Conservation (phyloP, 1,140 invertebrate genomes). For the Lepidostoma basale region DNA sequence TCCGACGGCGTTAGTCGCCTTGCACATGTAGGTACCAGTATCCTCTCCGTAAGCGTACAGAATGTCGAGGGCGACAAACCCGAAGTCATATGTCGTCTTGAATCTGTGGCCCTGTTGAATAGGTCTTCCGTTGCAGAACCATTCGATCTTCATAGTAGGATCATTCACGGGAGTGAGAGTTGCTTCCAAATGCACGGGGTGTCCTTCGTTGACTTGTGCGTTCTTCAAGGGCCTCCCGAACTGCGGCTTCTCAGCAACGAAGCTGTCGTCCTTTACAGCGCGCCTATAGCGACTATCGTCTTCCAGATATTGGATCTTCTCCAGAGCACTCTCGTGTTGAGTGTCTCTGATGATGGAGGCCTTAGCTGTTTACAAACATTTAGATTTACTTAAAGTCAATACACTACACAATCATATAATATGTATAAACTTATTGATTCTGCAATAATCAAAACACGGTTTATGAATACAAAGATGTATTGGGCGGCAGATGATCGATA, state of each 20-base stretch:
- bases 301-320: constrained; percentile 91
- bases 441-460: too few species aligned
- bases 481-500: too few species aligned
- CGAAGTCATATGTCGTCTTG: constrained; percentile 94
- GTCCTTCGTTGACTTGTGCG: constrained; percentile 84
- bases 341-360: constrained; percentile 90
- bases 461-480: too few species aligned
- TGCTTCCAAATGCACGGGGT: constrained; percentile 92
- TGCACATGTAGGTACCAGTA: constrained; percentile 93
- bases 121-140: constrained; percentile 91
- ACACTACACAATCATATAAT: too few species aligned
- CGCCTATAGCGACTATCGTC: constrained; percentile 81
- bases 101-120: constrained; percentile 89
- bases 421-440: too few species aligned
- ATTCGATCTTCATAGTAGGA: constrained; percentile 93
- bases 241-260: constrained; percentile 82
- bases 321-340: constrained; percentile 91
- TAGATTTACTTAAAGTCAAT: constrained; percentile 5
- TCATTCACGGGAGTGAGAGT: constrained; percentile 94
- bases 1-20: constrained; percentile 88
- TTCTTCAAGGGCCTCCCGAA: constrained; percentile 89
- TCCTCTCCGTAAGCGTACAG: constrained; percentile 96
- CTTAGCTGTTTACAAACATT: constrained; percentile 67
- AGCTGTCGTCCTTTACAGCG: constrained; percentile 72
- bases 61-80: constrained; percentile 93